Conservation (phyloP, 2,797 vertebrate genomes). For the Helicolenus hilgendorfi region DNA sequence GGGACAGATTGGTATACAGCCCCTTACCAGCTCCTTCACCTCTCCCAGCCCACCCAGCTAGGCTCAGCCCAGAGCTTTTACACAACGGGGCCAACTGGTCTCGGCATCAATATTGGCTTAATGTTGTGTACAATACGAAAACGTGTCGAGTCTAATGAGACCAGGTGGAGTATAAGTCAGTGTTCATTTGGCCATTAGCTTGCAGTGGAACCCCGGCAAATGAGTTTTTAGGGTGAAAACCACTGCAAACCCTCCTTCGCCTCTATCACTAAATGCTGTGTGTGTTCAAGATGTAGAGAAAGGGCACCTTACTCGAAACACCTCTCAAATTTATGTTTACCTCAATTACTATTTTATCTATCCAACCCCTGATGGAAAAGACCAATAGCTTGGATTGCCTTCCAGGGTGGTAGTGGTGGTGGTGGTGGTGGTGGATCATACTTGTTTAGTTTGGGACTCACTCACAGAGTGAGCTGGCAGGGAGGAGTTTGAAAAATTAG, state of each 20-base stretch:
- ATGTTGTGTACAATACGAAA: constrained; percentile 77
- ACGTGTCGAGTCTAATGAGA: constrained; percentile 69
- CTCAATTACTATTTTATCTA: constrained; percentile 56
- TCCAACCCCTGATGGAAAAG: constrained; percentile 16
- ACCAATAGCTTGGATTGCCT: constrained; percentile 15
- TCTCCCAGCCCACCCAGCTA: constrained; percentile 63
- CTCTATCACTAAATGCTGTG: constrained; percentile 9
- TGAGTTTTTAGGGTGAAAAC: constrained; percentile 26
- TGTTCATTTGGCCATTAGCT: constrained; percentile 61
- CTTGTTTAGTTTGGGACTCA: constrained; percentile 10
- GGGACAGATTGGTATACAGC: constrained; percentile 66
- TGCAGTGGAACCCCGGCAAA: constrained; percentile 36
- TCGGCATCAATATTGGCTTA: constrained; percentile 68
- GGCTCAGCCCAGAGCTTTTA: constrained; percentile 44
- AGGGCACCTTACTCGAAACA: constrained; percentile 25
- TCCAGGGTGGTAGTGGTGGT: background rate
- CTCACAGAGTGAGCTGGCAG: background rate
- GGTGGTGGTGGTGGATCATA: background rate
- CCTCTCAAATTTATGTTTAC: constrained; percentile 40
- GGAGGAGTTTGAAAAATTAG: background rate
- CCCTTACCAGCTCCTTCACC: constrained; percentile 59
- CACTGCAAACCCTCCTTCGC: background rate
- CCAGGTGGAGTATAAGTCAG: constrained; percentile 66
- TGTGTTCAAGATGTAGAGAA: constrained; percentile 14
- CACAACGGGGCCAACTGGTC: constrained; percentile 38